Evolutionary conservation across 1,140 invertebrate genomes (phyloP).

Genomic region (Hestina assimilis): DNA sequence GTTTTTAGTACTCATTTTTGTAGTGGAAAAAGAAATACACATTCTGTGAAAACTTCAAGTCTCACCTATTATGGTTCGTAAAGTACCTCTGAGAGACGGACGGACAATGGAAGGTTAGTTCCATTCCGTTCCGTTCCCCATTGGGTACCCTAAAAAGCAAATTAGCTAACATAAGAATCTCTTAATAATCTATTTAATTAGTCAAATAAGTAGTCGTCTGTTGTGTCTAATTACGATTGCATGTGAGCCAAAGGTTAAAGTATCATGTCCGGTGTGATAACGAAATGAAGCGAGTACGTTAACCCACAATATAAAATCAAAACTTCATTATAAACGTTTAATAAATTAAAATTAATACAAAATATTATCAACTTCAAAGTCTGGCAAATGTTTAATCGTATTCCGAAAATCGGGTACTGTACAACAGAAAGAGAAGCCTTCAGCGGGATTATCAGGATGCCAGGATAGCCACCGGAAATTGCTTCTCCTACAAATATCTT

Average conservation of each 20-base stretch:
- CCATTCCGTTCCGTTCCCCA: no score
- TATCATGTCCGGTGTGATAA: conserved; percentile 18
- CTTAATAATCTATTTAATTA: no score
- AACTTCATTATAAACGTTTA: not conserved
- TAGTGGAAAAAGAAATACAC: no score
- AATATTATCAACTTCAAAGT: conserved; percentile 48
- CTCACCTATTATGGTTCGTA: no score
- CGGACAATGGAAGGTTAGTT: no score
- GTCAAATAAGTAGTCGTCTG: not conserved
- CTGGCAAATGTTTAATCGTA: conserved; percentile 53
- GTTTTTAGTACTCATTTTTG: no score
- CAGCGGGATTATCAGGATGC: conserved; percentile 46
- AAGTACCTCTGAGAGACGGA: no score
- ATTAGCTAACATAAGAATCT: no score
- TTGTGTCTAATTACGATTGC: not conserved
- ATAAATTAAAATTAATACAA: conserved; percentile 32
- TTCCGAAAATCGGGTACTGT: conserved; percentile 47
- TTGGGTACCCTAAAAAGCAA: no score
- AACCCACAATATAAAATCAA: not conserved
- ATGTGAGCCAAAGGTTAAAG: conserved; percentile 14
- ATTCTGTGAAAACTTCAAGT: no score
- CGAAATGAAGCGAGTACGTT: conserved; percentile 7
- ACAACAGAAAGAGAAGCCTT: conserved; percentile 64
- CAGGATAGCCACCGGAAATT: conserved; percentile 59
- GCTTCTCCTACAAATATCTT: conserved; percentile 50